These are phyloP conservation scores for Acyrthosiphon pisum DNA, from an alignment of 1,140 invertebrate species.

Conservation along the genomic window DNA sequence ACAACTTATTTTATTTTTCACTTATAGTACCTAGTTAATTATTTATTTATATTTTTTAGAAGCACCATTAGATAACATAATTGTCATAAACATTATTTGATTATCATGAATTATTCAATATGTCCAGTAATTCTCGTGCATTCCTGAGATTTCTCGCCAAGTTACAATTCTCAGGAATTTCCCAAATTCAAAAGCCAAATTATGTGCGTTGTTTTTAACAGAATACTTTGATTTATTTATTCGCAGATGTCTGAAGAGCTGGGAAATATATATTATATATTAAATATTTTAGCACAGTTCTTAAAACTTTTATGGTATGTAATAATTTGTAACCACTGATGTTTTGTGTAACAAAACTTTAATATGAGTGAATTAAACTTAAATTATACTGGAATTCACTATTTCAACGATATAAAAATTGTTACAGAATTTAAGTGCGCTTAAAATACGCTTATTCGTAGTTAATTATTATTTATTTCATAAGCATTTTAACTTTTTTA, in stretches of 20 bases:
- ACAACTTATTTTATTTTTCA: background rate
- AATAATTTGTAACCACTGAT: background rate
- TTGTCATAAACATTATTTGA: background rate
- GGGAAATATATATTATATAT: background rate
- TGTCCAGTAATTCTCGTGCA: background rate
- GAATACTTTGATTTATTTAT: background rate
- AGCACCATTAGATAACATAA: background rate
- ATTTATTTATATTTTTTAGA: background rate
- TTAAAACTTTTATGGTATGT: background rate
- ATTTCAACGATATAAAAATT: background rate
- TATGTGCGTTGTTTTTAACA: background rate
- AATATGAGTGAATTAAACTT: background rate
- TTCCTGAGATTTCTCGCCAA: background rate
- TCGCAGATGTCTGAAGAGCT: background rate
- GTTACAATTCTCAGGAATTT: background rate
- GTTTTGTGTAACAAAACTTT: background rate
- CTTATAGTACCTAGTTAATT: too few species aligned
- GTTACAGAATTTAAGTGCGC: background rate
- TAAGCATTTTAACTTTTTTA: background rate
- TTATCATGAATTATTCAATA: background rate
- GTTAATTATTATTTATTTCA: constrained; percentile 9
- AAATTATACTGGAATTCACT: background rate
- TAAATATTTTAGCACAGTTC: background rate
- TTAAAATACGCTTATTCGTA: background rate
- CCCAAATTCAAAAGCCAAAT: background rate